Evolutionary conservation across 2,113 vertebrate genomes (phyloP), one percentile per base, ranked within the genome.

Genomic region (Percopsis transmontana): DNA sequence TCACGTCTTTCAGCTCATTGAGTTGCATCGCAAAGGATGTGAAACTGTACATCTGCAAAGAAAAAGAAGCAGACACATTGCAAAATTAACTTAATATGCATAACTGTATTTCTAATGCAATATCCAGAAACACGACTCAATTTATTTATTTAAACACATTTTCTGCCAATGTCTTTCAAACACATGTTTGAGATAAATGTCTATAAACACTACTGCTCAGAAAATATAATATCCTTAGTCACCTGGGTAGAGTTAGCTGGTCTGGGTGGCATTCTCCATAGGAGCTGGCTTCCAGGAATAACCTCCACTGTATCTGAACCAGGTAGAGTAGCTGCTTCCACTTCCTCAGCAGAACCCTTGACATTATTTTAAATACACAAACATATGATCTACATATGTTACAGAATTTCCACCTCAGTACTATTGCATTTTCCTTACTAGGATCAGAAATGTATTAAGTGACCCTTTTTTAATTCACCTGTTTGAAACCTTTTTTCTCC

Each of bases 1-100:
- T 98, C 66, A 95, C 95, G 77, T 94, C 92, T 72, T 90, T 91
- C 77, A 97, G 69, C 86, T 99, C 97, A 48, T 99, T 98, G 74
- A 99, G 91, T 74, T 95, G 93, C 95, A 99, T 96, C 1, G 97
- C 95, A 82, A 99, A 99, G 48, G 89, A 92, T 0, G 97, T 99
- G 73, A 99, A 99, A 82, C 93, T 99, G 90, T 99, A 99, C 97
- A 99, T 99, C 33, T 39, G 16, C 55, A 40, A n/a, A 57, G 33
- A 9, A 15, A 57, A 18, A 27, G 55, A 1, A 40, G 45, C 5
- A 15, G 5, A 47, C 27, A 33, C 27, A 7, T 7, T 1, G 8
- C 27, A 47, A 16, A 2, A 47, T 47, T 1, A 47, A 47, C 15
- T 6, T 1, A 16, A 16, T n/a, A 47, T 47, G 45, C 45, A 18